Base-by-base conservation (phyloP, 2,888 invertebrate species). In the Dasypogon diadema region DNA sequence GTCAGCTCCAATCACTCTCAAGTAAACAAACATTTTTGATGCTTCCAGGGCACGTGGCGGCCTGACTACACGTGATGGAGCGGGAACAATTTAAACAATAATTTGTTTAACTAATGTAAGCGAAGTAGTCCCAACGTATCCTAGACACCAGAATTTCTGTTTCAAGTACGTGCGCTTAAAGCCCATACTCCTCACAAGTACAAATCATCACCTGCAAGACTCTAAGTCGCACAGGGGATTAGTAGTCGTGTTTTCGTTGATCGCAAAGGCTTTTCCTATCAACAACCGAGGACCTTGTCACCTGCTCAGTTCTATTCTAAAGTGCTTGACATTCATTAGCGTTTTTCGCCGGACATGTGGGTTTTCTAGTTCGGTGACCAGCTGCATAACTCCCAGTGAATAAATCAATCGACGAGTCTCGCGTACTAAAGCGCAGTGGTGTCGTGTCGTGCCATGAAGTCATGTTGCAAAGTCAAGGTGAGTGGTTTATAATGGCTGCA, bases 11-110 rank as follows among this genome's bases (percentile, higher is more conserved):
- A 10, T 22, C n/a, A n/a, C 21, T 16, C 26, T 37, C 77, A 68
- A 54, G 72, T 75, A 21, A 51, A 14, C 24, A 65, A 16, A 46
- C 74, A 51, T 74, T 42, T 79, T 77, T 74, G 77, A 72, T 78
- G 26, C 84, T 91, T 91, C 77, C 91, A 95, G 95, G 92, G 93
- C 87, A 93, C 95, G 84, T 95, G 95, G 95, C 91, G 95, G 88
- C 93, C 94, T 84, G 95, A 95, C 88, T 95, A 95, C 88, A 94
- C 95, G 93, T 95, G 95, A 95, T 94, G 92, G 86, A 86, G 84
- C 81, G 84, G 85, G 80, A 85, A 85, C 81, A 85, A 84, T 81
- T 81, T 85, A 82, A 86, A 85, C 84, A 84, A 84, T 81, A 86
- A 86, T 82, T 83, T 86, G 82, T 86, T 86, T 83, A 86, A 85